Base-by-base conservation (phyloP, 2,797 vertebrate species). In the Anguilla megastoma region DNA sequence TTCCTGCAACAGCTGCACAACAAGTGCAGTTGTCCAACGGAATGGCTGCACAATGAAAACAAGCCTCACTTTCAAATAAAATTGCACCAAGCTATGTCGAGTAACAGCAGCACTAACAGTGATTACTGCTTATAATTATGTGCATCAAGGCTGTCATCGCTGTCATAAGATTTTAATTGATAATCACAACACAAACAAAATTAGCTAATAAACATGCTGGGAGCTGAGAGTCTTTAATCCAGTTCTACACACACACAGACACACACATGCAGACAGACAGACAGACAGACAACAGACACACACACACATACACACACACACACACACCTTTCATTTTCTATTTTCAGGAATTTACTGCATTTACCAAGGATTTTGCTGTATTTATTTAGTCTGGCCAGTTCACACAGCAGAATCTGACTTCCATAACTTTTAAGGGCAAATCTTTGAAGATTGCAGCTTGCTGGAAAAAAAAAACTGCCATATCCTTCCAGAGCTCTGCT, bases 391-490 rank as follows among this genome's bases (percentile, higher is more conserved):
- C 54, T n/a, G 9, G n/a, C 10, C 18, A 33, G 82, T 50, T 56
- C 69, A 54, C 69, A 33, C 45, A 14, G 14, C 0, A 36, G 56
- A 87, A 45, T 85, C 54, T 30, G 69, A 33, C 2, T 21, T 18
- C 30, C 9, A 56, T 71, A 12, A 85, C 63, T n/a, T 48, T 80
- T 60, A 24, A 52, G 24, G 45, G 58, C 66, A 69, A 84, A 84
- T n/a, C 8, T 74, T 3, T 21, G 63, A 50, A 63, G 86, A 87
- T 87, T 84, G 86, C 33, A 16, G 33, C 36, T 30, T 60, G 30
- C 21, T 36, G 41, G 9, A 52, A 48, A 69, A 83, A 45, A 41
- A 45, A 45, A 52, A 21, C 12, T 71, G 30, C 69, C 33, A 7
- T 76, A 76, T 76, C 74, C 74, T 76, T n/a, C 41, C 74, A 41